Evolutionary conservation across 2,797 vertebrate species (phyloP), one percentile per base, ranked within the genome.

Genomic region (Odontamblyopus lacepedii): DNA sequence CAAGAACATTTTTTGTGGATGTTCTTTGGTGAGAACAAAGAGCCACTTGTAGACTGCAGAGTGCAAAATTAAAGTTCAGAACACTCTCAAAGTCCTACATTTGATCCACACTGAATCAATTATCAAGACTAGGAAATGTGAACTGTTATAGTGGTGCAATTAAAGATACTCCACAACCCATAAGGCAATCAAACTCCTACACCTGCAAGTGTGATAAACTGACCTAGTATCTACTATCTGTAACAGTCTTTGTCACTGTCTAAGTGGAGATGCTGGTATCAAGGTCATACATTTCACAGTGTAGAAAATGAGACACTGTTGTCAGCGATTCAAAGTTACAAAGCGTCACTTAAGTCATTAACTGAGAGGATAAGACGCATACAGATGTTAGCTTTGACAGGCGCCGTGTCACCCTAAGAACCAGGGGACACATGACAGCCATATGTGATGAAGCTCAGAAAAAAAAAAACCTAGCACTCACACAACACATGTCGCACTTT

Each of bases 401-500:
- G 44, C 44, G 57, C 55, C 62, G 51, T 67, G 38, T 12, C 23
- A 61, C 44, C 27, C 48, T 29, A 55, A 66, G 55, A 61, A 65
- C 50, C 73, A 65, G 57, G 72, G 71, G 57, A 84, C 56, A 63
- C 50, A 44, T 19, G 38, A 68, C 69, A 72, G 61, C 53, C 30
- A 48, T 44, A 44, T 69, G 38, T 69, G 65, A 70, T 67, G 67
- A 76, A 67, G 29, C 72, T 32, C 63, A 26, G 55, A 71, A 69
- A 56, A 70, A 81, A 74, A 76, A 27, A 75, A 66, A 72, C 50
- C 80, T 75, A 71, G 30, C 76, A 67, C 59, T 53, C 55, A 69
- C 62, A 67, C 23, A 76, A 66, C 26, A 73, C 81, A 74, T 72
- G 26, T 70, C 73, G 57, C 51, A 27, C 41, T 84, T 78, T 82